Evolutionary conservation across 2,113 vertebrate genomes (phyloP), one percentile per base, ranked within the genome.

Genomic region (Atherinomorus stipes): DNA sequence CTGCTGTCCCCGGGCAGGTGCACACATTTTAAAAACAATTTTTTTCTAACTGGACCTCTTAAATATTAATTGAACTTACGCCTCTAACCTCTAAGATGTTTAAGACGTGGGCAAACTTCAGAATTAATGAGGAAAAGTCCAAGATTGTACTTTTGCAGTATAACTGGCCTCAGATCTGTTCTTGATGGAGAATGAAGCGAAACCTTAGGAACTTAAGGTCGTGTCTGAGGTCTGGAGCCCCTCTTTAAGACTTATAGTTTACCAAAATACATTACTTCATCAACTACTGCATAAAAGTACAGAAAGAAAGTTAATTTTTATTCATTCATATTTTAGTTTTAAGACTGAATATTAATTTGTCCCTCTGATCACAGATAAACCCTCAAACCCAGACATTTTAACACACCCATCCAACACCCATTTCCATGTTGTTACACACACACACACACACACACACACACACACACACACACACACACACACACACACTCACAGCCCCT

Each of bases 401-500:
- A 16, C 26, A n/a, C 28, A 21, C n/a, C n/a, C 62, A 56, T 15
- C 12, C 4, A 4, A 12, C n/a, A n/a, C n/a, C n/a, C n/a, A 10
- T 66, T 53, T 26, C 8, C 15, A 45, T 22, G 18, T 22, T 18
- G 12, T 25, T 19, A 72, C 18, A 45, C 23, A 64, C 28, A 64
- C 65, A 62, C 22, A 64, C 28, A 31, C 28, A 64, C 65, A 62
- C 22, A 64, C 28, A 31, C 28, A 31, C 40, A 25, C 16, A 52
- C 58, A 51, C 38, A 69, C 59, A 80, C n/a, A 74, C 74, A 21
- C 40, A 26, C 19, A 52, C 58, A 51, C 40, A 69, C 59, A 81
- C n/a, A 72, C 74, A 77, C 47, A 78, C 31, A 60, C 53, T 66
- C 49, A 75, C 40, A 69, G 40, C 71, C 56, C 88, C 85, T 59